Evolutionary conservation across 2,888 invertebrate genomes (phyloP), one percentile per base, ranked within the genome.

Genomic region (Dascillus cervinus): DNA sequence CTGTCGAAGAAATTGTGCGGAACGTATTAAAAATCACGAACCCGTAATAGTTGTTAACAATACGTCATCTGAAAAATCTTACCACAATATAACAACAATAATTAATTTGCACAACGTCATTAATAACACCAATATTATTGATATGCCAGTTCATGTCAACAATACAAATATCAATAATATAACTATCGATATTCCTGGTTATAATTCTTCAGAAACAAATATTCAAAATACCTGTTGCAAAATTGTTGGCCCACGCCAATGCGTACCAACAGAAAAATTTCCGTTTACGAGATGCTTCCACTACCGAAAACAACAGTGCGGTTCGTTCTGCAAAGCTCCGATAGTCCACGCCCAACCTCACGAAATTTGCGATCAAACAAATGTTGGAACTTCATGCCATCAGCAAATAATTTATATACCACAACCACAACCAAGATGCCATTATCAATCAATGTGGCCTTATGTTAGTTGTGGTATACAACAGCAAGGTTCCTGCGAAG

Each of bases 31-130:
- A 2, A 20, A 17, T 10, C 22, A 31, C 11, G 9, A 24, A n/a
- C 5, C 27, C 1, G 11, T 12, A 8, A 21, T 20, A 10, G 25
- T 14, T 20, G 25, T 15, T 10, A 41, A 31, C 11, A 17, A 24
- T 3, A 37, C 31, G 1, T 22, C 20, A n/a, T 6, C 11, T 9
- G 24, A 22, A 25, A 33, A 28, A 24, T 23, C 8, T 15, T 40
- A 29, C 25, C 63, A 59, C 20, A 66, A 66, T 39, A 55, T 65
- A 8, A 65, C 65, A 0, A 65, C 64, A 1, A 54, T 65, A 2
- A 66, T 66, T 4, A 58, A 64, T 40, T 38, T 66, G 9, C 60
- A 62, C 20, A 65, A 64, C 34, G 47, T 64, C 4, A 56, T 66
- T 20, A 65, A 65, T 37, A 64, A 62, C 32, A 65, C 65, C 0